Percentiles rank a stretch among this genome's conserved stretches.
Conservation (phyloP, 2,888 invertebrate species). For the Lomographa bimaculata region DNA sequence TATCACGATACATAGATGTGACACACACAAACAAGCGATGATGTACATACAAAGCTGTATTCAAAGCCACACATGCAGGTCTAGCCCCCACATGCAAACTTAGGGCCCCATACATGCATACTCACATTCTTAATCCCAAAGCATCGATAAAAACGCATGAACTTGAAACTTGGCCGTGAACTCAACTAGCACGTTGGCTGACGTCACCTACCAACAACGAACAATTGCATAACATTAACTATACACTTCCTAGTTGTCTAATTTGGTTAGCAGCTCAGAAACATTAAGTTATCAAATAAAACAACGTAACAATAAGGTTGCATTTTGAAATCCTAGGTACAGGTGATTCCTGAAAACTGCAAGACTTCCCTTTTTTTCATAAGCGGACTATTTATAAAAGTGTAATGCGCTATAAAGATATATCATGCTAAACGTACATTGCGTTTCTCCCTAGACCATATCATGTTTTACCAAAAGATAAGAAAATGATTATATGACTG, state of each 20-base stretch:
- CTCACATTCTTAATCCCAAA: slow-evolving; percentile 31
- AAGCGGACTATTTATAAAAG: too few species aligned
- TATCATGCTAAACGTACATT: too few species aligned
- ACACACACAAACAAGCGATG: slow-evolving; percentile 1
- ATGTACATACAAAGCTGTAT: too few species aligned
- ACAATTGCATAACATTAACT: slow-evolving; percentile 74
- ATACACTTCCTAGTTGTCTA: slow-evolving; percentile 36
- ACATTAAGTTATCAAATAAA: neutral
- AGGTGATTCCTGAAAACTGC: too few species aligned
- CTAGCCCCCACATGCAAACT: slow-evolving; percentile 24
- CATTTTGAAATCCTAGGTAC: too few species aligned
- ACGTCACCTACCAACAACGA: slow-evolving; percentile 62
- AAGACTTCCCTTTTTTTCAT: too few species aligned
- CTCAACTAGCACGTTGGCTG: slow-evolving; percentile 46
- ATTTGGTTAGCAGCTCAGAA: slow-evolving; percentile 26
- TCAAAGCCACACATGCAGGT: slow-evolving; percentile 22
- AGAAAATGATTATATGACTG: too few species aligned
- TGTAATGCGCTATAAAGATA: too few species aligned
- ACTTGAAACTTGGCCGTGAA: slow-evolving; percentile 69
- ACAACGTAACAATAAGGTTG: too few species aligned
- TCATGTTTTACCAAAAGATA: too few species aligned
- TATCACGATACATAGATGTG: slow-evolving; percentile 7
- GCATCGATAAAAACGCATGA: slow-evolving; percentile 49
- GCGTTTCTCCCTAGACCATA: too few species aligned
- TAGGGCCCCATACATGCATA: slow-evolving; percentile 34